These are phyloP conservation scores for Ptilorrhoa leucosticta DNA, from an alignment of 2,113 vertebrate genomes.

Conservation along the genomic window DNA sequence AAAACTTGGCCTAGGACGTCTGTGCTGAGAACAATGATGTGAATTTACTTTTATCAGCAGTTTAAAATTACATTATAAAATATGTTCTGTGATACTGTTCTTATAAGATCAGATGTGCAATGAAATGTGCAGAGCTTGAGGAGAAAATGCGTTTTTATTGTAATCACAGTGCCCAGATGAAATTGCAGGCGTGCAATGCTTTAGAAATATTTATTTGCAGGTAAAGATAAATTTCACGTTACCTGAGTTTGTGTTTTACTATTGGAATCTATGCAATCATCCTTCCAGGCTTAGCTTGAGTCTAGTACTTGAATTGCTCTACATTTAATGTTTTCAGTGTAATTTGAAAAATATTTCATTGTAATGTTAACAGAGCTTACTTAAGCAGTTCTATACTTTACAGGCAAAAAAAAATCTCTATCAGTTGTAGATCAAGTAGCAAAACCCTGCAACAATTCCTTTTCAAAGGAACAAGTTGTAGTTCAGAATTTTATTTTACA, in stretches of 20 bases:
- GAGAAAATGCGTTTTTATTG: neutral
- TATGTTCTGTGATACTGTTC: neutral
- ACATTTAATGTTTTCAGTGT: neutral
- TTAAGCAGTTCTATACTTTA: constrained; percentile 5
- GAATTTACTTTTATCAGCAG: neutral
- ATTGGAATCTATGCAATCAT: neutral
- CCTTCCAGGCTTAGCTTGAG: neutral
- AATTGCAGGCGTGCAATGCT: neutral
- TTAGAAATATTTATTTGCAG: neutral
- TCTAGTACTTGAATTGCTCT: neutral
- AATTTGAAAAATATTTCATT: neutral
- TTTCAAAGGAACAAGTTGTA: neutral
- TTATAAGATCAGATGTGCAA: neutral
- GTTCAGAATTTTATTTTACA: constrained; percentile 19
- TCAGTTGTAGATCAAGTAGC: neutral
- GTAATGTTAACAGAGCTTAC: neutral
- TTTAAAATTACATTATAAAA: neutral
- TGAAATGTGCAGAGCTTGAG: neutral
- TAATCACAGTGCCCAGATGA: neutral
- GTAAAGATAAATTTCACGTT: neutral
- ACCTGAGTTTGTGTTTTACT: neutral
- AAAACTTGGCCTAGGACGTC: constrained; percentile 16
- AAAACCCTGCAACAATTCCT: neutral
- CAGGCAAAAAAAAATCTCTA: neutral
- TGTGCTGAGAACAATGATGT: neutral